Evolutionary conservation across 2,888 invertebrate species (phyloP), one percentile per base, ranked within the genome.

Genomic region (Stenchaetothrips biformis): DNA sequence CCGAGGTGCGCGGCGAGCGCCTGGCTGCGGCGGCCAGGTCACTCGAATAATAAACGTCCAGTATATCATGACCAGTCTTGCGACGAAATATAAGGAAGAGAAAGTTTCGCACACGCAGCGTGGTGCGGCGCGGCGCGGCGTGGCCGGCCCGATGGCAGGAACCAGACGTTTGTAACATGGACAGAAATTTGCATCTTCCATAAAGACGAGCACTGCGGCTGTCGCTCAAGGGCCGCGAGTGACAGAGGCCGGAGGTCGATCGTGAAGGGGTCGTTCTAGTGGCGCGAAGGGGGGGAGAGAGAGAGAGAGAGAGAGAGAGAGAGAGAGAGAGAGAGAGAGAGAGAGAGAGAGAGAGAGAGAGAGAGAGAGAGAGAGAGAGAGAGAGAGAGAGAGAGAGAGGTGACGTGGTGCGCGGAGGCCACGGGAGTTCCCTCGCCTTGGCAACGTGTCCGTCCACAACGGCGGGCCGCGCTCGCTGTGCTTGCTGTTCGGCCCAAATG

Each of bases 1-100:
- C 67, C 7, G 25, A 11, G 67, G 21, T 8, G 67, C 9, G 21
- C 21, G 62, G 62, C n/a, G 18, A 7, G 18, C 6, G 62, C 37
- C 37, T 37, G 37, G 37, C 37, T 37, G 37, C 1, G 37, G 37
- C 37, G 67, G 67, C 67, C 67, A 74, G 67, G 67, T 74, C 67
- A 74, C 67, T 74, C 67, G 67, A 74, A 74, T 74, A 74, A 74
- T 74, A 74, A 74, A 74, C 25, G 67, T 74, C 67, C 67, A 74
- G 67, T 74, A 74, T 74, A 74, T 74, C 67, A 74, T 74, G 67
- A 74, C 67, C 67, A 74, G 67, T 74, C 67, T 25, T 21, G 67
- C 67, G 67, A 74, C 67, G 67, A 74, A 74, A 74, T 74, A 74
- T 74, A 74, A 74, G 67, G 67, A 74, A 74, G 67, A 74, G 67